Conservation (phyloP, 2,888 invertebrate genomes). For the Pristionchus fissidentatus region DNA sequence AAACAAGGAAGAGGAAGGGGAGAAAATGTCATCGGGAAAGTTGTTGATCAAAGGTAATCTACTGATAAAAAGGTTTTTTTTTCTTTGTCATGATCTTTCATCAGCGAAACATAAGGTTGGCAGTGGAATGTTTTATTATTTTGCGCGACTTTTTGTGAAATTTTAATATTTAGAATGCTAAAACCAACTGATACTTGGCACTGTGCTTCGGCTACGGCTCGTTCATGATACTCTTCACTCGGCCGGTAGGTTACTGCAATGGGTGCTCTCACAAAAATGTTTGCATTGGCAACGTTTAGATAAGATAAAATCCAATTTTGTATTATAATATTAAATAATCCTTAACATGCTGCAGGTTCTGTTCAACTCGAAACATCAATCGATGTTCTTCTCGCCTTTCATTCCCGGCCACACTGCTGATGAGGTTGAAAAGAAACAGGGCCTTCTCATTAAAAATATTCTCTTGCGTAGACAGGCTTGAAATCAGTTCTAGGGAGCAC, state of each 20-base stretch:
- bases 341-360: background rate
- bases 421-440: too few species aligned
- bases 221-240: background rate
- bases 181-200: background rate
- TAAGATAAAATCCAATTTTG: too few species aligned
- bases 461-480: too few species aligned
- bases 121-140: too few species aligned
- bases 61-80: too few species aligned
- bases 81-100: too few species aligned
- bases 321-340: background rate
- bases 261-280: too few species aligned
- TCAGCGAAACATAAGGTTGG: too few species aligned
- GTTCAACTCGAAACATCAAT: background rate
- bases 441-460: too few species aligned
- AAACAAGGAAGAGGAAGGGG: background rate
- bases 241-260: background rate
- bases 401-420: background rate
- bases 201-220: background rate
- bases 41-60: background rate
- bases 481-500: too few species aligned
- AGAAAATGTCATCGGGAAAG: background rate
- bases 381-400: slow-evolving; percentile 11
- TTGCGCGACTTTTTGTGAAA: too few species aligned
- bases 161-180: background rate
- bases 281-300: too few species aligned